phyloP scores from a whole-genome alignment of 2,113 vertebrate species.

The Hypomesus transpacificus region DNA sequence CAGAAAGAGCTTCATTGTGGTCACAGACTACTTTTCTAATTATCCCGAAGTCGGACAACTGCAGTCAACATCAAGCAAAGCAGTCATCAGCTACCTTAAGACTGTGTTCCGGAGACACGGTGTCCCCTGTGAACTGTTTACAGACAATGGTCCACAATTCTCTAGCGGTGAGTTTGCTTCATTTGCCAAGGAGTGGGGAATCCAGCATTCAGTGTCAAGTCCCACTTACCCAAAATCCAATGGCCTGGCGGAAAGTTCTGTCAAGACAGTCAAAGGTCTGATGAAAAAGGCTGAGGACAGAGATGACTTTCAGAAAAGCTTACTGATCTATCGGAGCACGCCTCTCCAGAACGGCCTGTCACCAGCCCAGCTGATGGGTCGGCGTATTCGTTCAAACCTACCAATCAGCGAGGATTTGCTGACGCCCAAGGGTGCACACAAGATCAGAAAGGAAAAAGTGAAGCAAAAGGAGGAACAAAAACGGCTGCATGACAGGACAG shows the following conservation, averaged over 20 bases:
- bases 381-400: conserved; percentile 14
- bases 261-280: conserved; percentile 32
- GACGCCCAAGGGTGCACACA: conserved; percentile 19
- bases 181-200: conserved; percentile 23
- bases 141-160: conserved; percentile 28
- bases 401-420: conserved; percentile 20
- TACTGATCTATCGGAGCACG: conserved; percentile 28
- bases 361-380: conserved; percentile 37
- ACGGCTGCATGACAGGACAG: conserved; percentile 16
- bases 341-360: conserved; percentile 30
- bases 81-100: conserved; percentile 23
- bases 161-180: conserved; percentile 20
- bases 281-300: conserved; percentile 28
- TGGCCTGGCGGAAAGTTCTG: conserved; percentile 21
- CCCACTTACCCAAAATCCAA: conserved; percentile 23
- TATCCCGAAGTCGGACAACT: conserved; percentile 6
- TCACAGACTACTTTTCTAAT: conserved; percentile 25
- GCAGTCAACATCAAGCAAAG: conserved; percentile 15
- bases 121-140: conserved; percentile 22
- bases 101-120: conserved; percentile 23
- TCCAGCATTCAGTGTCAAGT: conserved; percentile 21
- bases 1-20: conserved; percentile 28
- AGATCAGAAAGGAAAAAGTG: conserved; percentile 11
- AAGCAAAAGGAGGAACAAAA: conserved; percentile 24
- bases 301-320: conserved; percentile 7